Base-by-base conservation (phyloP, 1,140 invertebrate species). In the Drosophila erecta region DNA sequence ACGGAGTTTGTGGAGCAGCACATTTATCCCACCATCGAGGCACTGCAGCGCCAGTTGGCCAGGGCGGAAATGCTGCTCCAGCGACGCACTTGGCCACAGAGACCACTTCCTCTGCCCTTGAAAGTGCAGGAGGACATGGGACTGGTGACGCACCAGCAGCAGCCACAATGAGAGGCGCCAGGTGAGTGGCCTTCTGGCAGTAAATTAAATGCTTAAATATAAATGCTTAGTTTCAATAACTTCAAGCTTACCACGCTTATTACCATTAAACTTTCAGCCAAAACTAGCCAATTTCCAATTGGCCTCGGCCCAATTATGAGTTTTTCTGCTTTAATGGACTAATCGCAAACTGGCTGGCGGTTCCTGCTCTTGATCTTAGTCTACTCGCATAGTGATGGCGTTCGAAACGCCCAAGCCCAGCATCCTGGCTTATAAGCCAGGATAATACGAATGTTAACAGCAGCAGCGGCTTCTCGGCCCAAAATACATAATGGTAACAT, bases 1-100 rank as follows among this genome's bases (percentile, higher is more conserved):
- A 91, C 94, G 0, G 96, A 97, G 81, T 97, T 96, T 95, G 93
- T 97, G 24, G 96, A 97, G 87, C 93, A 93, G 69, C 85, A 92
- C 54, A 93, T 94, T 38, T 93, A 93, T 83, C 93, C 93, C 12
- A 93, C 90, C 67, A 92, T 93, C 17, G 80, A 86, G 24, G 86
- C 92, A 33, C 75, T 94, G 54, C 93, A 93, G 56, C 83, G 87
- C 15, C 91, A 94, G 46, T 85, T 94, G 75, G 92, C 91, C 33
- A 71, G 92, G 44, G 93, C 92, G 15, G 73, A 92, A 53, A 76
- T 60, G 3, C 75, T 94, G 2, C 89, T 93, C 47, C 86, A 87
- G 30, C 60, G 79, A 3, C 90, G 91, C 41, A 83, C 74, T 12
- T 93, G 92, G 92, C 91, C 92, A 7, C 84, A 92, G 47, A 81